phyloP scores from a whole-genome alignment of 1,140 invertebrate genomes.

The Amphibalanus amphitrite region DNA sequence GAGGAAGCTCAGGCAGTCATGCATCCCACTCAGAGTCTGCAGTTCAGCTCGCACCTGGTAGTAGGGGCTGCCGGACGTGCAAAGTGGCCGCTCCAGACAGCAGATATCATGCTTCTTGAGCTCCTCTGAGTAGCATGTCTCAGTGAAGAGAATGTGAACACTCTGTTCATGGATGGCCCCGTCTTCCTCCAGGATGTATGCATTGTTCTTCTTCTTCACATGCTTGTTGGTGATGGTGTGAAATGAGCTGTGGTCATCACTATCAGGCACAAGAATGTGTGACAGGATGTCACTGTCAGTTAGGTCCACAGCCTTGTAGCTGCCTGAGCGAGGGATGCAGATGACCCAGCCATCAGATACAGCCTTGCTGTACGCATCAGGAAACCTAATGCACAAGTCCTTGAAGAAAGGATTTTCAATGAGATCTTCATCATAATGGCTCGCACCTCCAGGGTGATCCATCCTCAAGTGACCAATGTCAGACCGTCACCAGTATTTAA shows the following conservation, averaged over 20 bases:
- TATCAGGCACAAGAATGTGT: constrained; percentile 46
- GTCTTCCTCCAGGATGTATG: constrained; percentile 35
- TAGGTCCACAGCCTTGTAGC: constrained; percentile 36
- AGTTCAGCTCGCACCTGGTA: constrained; percentile 11
- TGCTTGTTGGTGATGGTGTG: constrained; percentile 42
- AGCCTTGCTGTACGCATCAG: constrained; percentile 42
- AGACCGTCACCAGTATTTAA: too few relatives aligned
- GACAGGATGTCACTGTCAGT: constrained; percentile 44
- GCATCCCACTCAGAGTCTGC: constrained; percentile 33
- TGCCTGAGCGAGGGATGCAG: constrained; percentile 51
- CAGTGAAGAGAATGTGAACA: constrained; percentile 57
- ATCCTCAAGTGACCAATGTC: too few relatives aligned
- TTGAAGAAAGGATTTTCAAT: constrained; percentile 54
- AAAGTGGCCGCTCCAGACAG: constrained; percentile 50
- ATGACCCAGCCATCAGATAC: constrained; percentile 52
- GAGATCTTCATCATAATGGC: constrained; percentile 56
- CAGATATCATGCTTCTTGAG: constrained; percentile 55
- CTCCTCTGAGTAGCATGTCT: constrained; percentile 60
- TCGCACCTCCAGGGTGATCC: neutral
- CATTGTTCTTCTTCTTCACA: constrained; percentile 38
- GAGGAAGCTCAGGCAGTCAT: constrained; percentile 57
- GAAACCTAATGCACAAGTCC: constrained; percentile 41
- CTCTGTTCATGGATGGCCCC: constrained; percentile 23
- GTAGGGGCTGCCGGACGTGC: constrained; percentile 18
- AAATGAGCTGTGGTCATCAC: constrained; percentile 32